These are phyloP conservation scores for Eristalis tenax DNA, from an alignment of 2,888 invertebrate genomes.

Conservation along the genomic window DNA sequence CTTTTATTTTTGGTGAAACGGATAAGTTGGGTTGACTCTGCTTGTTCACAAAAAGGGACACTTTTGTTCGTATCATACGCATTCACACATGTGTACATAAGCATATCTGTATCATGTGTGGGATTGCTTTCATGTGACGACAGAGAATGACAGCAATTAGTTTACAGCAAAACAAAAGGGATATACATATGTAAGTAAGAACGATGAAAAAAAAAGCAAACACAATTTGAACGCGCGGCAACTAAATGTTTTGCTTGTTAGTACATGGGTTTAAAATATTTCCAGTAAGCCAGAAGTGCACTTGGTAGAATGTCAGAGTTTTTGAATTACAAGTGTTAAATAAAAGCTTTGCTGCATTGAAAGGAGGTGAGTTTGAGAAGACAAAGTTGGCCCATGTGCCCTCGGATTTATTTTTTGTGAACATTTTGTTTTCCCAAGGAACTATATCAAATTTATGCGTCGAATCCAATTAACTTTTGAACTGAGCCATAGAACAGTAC, in stretches of 20 bases:
- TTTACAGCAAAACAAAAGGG: conserved; percentile 65
- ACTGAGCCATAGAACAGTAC: not conserved
- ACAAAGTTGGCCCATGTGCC: conserved; percentile 36
- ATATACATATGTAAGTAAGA: not conserved
- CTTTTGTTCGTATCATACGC: conserved; percentile 54
- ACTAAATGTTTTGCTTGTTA: conserved; percentile 31
- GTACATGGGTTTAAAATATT: conserved; percentile 27
- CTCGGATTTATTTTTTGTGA: conserved; percentile 16
- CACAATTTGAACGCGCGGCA: conserved; percentile 35
- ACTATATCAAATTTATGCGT: conserved; percentile 20
- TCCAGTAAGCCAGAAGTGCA: not conserved
- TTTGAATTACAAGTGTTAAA: conserved; percentile 33
- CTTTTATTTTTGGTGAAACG: conserved; percentile 34
- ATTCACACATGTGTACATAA: conserved; percentile 2
- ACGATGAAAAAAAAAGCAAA: not conserved
- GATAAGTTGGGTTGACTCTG: conserved; percentile 6
- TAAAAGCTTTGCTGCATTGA: conserved; percentile 2
- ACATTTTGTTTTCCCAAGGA: conserved; percentile 6
- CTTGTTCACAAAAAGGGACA: conserved; percentile 31
- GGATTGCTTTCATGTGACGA: conserved; percentile 37
- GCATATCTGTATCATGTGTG: conserved; percentile 44
- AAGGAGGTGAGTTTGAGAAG: conserved; percentile 20
- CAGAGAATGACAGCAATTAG: conserved; percentile 70
- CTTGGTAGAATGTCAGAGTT: conserved; percentile 8
- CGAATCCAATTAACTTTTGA: conserved; percentile 38